Evolutionary conservation across 2,888 invertebrate genomes (phyloP).

Genomic region (Biston stratarius): DNA sequence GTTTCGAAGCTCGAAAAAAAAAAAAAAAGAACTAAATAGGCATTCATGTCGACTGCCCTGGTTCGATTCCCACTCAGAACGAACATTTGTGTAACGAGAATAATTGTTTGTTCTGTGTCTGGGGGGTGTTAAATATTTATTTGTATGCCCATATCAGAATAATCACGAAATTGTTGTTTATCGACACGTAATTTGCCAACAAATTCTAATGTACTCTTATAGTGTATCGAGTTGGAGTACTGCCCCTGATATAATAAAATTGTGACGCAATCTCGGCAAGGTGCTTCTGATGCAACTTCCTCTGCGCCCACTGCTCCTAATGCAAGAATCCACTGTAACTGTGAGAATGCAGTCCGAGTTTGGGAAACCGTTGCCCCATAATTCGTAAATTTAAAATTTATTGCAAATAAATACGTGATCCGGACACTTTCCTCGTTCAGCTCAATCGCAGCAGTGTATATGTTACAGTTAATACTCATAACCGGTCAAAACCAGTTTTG

Average conservation of each 20-base stretch:
- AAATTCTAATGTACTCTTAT: background rate
- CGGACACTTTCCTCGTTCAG: no score
- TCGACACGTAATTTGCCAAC: background rate
- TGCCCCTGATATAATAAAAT: slow-evolving; percentile 10
- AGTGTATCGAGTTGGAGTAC: slow-evolving; percentile 18
- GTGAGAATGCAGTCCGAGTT: slow-evolving; percentile 24
- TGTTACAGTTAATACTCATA: no score
- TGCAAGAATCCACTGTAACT: slow-evolving; percentile 46
- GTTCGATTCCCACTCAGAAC: no score
- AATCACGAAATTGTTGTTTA: background rate
- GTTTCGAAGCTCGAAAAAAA: background rate
- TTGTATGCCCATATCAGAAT: background rate
- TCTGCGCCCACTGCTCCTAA: slow-evolving; percentile 64
- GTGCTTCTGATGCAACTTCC: slow-evolving; percentile 77
- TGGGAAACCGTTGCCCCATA: slow-evolving; percentile 26
- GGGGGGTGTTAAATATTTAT: background rate
- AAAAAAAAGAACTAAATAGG: background rate
- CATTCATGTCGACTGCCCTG: no score
- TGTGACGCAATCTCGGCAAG: slow-evolving; percentile 52
- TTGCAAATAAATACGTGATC: no score
- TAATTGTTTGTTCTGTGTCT: no score
- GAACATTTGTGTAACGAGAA: no score
- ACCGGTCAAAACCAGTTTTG: no score
- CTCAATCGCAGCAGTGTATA: no score
- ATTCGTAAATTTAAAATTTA: slow-evolving; percentile 4